Evolutionary conservation across 2,113 vertebrate genomes (phyloP).

Genomic region (Cyanoramphus novaezelandiae): DNA sequence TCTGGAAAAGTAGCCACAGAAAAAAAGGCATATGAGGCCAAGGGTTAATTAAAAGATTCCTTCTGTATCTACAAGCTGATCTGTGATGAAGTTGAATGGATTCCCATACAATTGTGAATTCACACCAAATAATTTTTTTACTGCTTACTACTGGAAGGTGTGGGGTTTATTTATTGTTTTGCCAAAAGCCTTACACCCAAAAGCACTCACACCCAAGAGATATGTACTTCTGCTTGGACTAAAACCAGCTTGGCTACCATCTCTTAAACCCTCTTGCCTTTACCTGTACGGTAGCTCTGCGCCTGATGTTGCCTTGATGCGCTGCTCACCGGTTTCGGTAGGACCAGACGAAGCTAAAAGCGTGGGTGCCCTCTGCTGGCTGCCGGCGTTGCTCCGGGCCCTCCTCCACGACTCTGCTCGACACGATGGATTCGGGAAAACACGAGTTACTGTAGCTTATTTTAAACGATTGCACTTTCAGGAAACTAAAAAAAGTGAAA

Average conservation of each 20-base stretch:
- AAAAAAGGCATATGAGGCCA: constrained; percentile 4
- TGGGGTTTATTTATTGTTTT: constrained; percentile 12
- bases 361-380: constrained; percentile 74
- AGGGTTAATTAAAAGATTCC: constrained; percentile 38
- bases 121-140: neutral
- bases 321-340: accelerated
- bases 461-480: neutral
- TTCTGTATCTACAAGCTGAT: neutral
- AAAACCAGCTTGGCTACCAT: neutral
- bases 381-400: neutral
- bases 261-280: neutral
- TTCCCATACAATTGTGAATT: neutral
- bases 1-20: neutral
- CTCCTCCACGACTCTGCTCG: neutral
- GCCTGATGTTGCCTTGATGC: accelerated
- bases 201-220: neutral
- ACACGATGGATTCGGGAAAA: neutral
- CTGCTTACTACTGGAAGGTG: neutral
- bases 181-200: neutral
- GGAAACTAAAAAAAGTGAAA: neutral
- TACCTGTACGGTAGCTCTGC: accelerated
- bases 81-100: neutral
- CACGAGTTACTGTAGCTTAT: neutral
- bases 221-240: neutral
- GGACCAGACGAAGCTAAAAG: neutral